Conservation (phyloP, 2,797 vertebrate genomes). For the Enteromius afrohamiltoni region DNA sequence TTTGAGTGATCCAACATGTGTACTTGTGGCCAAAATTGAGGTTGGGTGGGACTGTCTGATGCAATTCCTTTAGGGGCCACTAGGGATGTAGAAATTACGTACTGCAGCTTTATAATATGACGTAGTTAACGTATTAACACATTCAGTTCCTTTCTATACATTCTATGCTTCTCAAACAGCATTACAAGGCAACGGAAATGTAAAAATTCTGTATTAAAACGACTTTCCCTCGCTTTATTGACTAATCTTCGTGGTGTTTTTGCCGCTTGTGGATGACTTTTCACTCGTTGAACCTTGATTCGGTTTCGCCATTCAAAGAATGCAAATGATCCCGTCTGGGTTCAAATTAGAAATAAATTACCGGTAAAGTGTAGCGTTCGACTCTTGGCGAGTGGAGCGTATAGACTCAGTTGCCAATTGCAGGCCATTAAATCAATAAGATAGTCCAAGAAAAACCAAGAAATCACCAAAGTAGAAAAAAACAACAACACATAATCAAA, state of each 20-base stretch:
- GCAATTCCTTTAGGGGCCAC: neutral
- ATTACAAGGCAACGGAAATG: neutral
- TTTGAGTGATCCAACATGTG: neutral
- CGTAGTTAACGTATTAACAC: neutral
- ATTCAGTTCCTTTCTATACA: neutral
- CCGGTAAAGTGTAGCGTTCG: neutral
- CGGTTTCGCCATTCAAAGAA: constrained; percentile 12
- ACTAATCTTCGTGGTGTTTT: neutral
- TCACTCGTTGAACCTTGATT: constrained; percentile 6
- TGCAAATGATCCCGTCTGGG: constrained; percentile 17
- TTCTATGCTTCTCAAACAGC: neutral
- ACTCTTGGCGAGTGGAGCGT: neutral
- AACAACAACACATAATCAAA: neutral
- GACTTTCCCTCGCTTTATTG: neutral
- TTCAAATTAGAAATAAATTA: constrained; percentile 28
- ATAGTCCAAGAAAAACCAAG: constrained; percentile 12
- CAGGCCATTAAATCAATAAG: constrained; percentile 18
- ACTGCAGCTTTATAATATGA: neutral
- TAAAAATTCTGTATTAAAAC: neutral
- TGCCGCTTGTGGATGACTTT: neutral
- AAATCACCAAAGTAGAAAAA: constrained; percentile 2
- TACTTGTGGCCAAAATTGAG: constrained; percentile 2
- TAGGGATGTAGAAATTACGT: neutral
- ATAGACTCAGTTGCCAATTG: neutral
- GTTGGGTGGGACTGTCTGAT: neutral